phyloP scores from a whole-genome alignment of 2,113 vertebrate species.

The Tricholaema leucomelas region DNA sequence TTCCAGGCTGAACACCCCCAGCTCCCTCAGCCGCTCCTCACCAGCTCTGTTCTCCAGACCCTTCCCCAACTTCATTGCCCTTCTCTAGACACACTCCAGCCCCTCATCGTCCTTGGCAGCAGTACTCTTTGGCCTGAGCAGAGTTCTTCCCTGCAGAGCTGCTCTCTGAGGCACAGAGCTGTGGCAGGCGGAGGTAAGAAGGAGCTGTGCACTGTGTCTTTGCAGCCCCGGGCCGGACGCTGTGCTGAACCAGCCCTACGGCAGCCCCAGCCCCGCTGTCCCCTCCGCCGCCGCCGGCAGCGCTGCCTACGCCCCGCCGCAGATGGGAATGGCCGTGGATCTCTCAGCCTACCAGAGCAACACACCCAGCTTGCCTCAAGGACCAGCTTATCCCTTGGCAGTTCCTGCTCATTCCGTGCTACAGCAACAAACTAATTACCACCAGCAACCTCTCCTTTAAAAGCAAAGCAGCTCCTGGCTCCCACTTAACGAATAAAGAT shows the following conservation, averaged over 20 bases:
- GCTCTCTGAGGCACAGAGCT: neutral
- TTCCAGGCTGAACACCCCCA: no score
- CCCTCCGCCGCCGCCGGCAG: constrained; percentile 22
- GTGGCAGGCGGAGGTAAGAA: neutral
- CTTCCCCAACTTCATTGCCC: no score
- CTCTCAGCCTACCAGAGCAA: constrained; percentile 85
- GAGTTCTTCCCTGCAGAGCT: neutral
- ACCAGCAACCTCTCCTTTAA: constrained; percentile 93
- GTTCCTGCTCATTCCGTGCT: constrained; percentile 78
- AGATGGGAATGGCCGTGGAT: constrained; percentile 81
- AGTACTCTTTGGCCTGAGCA: no score
- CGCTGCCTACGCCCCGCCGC: constrained; percentile 77
- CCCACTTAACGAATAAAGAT: neutral
- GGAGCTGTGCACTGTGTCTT: neutral
- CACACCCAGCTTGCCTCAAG: constrained; percentile 76
- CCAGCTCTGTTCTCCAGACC: no score
- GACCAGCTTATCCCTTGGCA: constrained; percentile 76
- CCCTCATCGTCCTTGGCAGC: no score
- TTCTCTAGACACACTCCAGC: no score
- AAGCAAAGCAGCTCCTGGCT: neutral
- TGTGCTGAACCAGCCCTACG: constrained; percentile 74
- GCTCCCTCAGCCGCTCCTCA: no score
- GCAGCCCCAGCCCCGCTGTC: constrained; percentile 79
- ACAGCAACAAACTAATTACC: constrained; percentile 83
- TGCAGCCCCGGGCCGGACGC: constrained; percentile 77